These are phyloP conservation scores for Nomada goodeniana DNA, from an alignment of 2,888 invertebrate species.

Conservation along the genomic window DNA sequence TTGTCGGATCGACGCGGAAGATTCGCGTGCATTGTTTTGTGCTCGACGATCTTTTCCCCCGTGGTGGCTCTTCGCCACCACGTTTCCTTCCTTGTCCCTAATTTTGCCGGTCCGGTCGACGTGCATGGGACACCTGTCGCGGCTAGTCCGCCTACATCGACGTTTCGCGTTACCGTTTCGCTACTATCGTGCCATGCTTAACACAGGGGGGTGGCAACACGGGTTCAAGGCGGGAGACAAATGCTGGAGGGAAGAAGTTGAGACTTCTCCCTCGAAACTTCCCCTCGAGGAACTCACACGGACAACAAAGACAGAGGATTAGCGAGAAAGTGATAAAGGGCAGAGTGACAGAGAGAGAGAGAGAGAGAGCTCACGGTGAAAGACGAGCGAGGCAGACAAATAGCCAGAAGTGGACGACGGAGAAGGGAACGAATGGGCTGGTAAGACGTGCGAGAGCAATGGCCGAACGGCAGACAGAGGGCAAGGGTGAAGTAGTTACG, in stretches of 20 bases:
- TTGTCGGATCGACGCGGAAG: neutral
- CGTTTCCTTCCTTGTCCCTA: slow-evolving; percentile 28
- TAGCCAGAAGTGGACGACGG: slow-evolving; percentile 42
- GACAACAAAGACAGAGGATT: slow-evolving; percentile 18
- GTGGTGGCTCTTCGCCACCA: neutral
- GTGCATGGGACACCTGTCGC: slow-evolving; percentile 65
- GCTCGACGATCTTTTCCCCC: neutral
- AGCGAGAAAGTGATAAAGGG: slow-evolving; percentile 5
- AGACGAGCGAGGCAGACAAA: slow-evolving; percentile 37
- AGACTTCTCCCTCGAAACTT: slow-evolving; percentile 41
- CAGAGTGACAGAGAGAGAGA: neutral
- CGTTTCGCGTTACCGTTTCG: slow-evolving; percentile 53
- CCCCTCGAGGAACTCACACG: slow-evolving; percentile 23
- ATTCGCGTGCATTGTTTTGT: neutral
- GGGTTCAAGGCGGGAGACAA: slow-evolving; percentile 15
- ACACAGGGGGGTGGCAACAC: slow-evolving; percentile 34
- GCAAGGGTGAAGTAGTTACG: slow-evolving; percentile 49
- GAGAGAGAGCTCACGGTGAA: slow-evolving; percentile 13
- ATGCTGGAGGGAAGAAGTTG: slow-evolving; percentile 29
- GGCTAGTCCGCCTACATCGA: slow-evolving; percentile 63
- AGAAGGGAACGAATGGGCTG: slow-evolving; percentile 50
- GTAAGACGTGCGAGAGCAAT: slow-evolving; percentile 49
- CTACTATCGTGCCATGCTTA: slow-evolving; percentile 58
- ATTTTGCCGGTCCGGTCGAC: slow-evolving; percentile 39
- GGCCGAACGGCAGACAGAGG: slow-evolving; percentile 38